phyloP scores from a whole-genome alignment of 2,797 vertebrate species.

The Emydoidea blandingii region DNA sequence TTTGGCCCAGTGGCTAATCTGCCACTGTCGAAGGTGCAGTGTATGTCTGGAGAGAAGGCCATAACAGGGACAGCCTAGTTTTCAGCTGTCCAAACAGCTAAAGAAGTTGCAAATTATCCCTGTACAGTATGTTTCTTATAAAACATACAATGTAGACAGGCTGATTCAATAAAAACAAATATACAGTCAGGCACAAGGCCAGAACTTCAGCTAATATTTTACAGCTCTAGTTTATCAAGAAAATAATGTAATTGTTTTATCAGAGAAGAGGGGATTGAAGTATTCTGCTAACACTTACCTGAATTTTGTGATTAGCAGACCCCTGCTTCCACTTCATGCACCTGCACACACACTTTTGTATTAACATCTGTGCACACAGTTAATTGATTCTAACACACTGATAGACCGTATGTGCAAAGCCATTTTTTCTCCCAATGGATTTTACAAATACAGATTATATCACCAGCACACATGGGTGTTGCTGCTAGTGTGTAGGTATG shows the following conservation, averaged over 20 bases:
- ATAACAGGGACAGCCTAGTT: constrained; percentile 30
- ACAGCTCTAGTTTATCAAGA: constrained; percentile 60
- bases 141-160: constrained; percentile 33
- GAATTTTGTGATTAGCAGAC: not conserved
- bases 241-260: not conserved
- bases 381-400: not conserved
- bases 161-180: constrained; percentile 50
- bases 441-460: not conserved
- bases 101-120: constrained; percentile 14
- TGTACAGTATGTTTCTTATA: constrained; percentile 58
- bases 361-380: not conserved
- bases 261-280: constrained; percentile 3
- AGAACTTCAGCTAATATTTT: constrained; percentile 23
- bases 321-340: not conserved
- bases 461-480: not conserved
- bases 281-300: constrained; percentile 24
- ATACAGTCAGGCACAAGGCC: constrained; percentile 31
- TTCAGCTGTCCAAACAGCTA: constrained; percentile 58
- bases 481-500: not conserved
- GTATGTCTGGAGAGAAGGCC: constrained; percentile 35
- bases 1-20: too few species aligned
- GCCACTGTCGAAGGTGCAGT: not conserved
- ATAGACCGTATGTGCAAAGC: not conserved
- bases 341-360: not conserved
- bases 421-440: not conserved